Evolutionary conservation across 2,888 invertebrate species (phyloP), one percentile per base, ranked within the genome.

Genomic region (Invenusta paracnida): DNA sequence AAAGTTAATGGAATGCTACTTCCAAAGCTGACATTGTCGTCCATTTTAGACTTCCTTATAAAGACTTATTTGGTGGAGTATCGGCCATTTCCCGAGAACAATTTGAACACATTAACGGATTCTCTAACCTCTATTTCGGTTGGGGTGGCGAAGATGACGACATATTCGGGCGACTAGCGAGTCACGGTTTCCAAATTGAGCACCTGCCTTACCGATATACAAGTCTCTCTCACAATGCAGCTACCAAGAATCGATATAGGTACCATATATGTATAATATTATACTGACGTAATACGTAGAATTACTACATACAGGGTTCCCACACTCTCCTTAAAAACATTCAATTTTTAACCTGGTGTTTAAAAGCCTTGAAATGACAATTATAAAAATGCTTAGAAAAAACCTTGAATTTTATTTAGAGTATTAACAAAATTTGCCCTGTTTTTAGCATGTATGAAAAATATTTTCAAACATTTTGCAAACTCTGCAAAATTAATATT

Each of bases 11-110:
- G n/a, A n/a, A n/a, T n/a, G n/a, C n/a, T n/a, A n/a, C n/a, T n/a
- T n/a, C n/a, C n/a, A n/a, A n/a, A n/a, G n/a, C n/a, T n/a, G n/a
- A n/a, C n/a, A n/a, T n/a, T n/a, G n/a, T n/a, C n/a, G n/a, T 79
- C 28, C n/a, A 11, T n/a, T 79, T 2, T 25, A 82, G 82, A 82
- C 93, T 98, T 90, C 97, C 97, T 84, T 98, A 98, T 91, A 93
- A 94, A 87, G 94, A 95, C 87, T 94, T 98, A 88, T 97, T 98
- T 92, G 98, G 98, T 29, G 98, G 98, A 67, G 97, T 97, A 1
- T 95, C 95, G 85, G 97, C 98, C 0, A 94, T 98, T 93, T 95
- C 95, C 0, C 93, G 93, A 85, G 94, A 95, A 88, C 97, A 98
- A 90, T 96, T 97, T 91, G 93, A 93, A 85, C 93, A 94, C 87